Evolutionary conservation across 1,140 invertebrate species (phyloP).

Genomic region (Brachionus calyciflorus): DNA sequence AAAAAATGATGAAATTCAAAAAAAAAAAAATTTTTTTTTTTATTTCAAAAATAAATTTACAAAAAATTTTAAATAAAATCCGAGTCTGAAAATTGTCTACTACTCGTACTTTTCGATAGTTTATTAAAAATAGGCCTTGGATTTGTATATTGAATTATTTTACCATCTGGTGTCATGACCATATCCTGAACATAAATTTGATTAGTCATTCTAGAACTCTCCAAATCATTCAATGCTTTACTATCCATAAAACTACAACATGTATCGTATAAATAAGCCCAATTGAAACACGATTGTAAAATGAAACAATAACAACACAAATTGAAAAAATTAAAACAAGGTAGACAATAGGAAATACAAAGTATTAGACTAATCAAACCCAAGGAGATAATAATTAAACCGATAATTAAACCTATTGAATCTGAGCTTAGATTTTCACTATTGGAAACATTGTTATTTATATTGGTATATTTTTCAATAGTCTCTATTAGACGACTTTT

Average conservation of each 20-base stretch:
- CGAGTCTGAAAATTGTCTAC: too few relatives aligned
- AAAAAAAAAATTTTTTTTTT: too few relatives aligned
- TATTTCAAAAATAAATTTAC: too few relatives aligned
- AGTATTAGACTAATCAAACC: background rate
- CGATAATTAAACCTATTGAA: background rate
- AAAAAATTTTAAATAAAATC: too few relatives aligned
- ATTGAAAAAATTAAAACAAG: background rate
- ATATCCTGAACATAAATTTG: conserved; percentile 12
- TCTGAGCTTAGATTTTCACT: background rate
- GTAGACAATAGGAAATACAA: conserved; percentile 4
- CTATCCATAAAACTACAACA: conserved; percentile 14
- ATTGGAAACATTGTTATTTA: background rate
- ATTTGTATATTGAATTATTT: background rate
- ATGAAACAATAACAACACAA: background rate
- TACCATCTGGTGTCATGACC: background rate
- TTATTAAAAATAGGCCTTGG: background rate
- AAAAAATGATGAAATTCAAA: too few relatives aligned
- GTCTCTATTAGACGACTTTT: conserved; percentile 24
- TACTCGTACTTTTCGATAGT: background rate
- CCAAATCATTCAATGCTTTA: background rate
- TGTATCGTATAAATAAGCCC: background rate
- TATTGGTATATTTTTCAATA: background rate
- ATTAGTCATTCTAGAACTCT: background rate
- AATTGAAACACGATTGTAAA: background rate
- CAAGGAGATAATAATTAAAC: background rate